Evolutionary conservation across 2,888 invertebrate genomes (phyloP), one percentile per base, ranked within the genome.

Genomic region (Torymus texanus): DNA sequence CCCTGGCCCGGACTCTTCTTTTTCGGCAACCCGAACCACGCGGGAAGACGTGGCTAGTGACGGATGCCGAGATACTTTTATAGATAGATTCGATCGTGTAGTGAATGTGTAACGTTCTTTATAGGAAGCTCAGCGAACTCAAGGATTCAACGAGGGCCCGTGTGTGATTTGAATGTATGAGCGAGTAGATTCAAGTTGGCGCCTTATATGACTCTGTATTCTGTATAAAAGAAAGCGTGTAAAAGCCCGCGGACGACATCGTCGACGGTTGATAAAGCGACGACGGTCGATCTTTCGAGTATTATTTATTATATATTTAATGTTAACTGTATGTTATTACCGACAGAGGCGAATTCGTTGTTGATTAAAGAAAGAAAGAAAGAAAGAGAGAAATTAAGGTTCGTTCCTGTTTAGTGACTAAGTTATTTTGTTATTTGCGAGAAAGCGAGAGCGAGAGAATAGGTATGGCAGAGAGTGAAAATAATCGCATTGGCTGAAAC

Each of bases 341-440:
- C 72, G 73, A 41, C 63, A 51, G 53, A 67, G 29, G 70, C 66
- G 72, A 53, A 79, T 78, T 78, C 24, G 78, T 82, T 78, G 80
- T 82, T 80, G 78, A 75, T 82, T 80, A 50, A 56, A 68, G 70
- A 65, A 55, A 68, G 55, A 50, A 56, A 68, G 70, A 65, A 55
- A 68, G 55, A 41, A 78, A 73, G 8, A 41, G 41, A 41, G 8
- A 68, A 75, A 66, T 71, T 74, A 76, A 70, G 76, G 66, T 79
- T 76, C 79, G 79, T 81, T 81, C 79, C 81, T 79, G 77, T 79
- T 76, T 76, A 79, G 79, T 63, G 79, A 67, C 81, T 81, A 74
- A 79, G 81, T 81, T 79, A 71, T 76, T 79, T 81, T 77, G 76
- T 81, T 79, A 79, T 81, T 81, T 18, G 68, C 72, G 68, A 68